Percentiles rank a stretch among this genome's conserved stretches.
Evolutionary conservation across 2,797 vertebrate species (phyloP).

Genomic region (Apogon talboti): DNA sequence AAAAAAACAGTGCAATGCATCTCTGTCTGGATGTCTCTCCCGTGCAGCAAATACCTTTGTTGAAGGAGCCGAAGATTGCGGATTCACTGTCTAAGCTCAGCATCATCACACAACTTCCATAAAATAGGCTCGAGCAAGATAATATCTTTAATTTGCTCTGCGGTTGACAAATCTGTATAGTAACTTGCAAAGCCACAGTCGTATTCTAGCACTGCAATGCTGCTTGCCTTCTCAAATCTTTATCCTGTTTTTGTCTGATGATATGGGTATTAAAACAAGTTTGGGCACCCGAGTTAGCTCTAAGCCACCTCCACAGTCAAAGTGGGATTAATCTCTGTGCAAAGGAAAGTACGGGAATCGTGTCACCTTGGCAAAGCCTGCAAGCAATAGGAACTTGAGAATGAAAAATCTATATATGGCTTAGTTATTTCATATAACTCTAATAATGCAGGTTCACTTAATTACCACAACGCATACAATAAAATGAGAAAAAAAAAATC

Average conservation of each 20-base stretch:
- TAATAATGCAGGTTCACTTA: constrained; percentile 55
- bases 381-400: constrained; percentile 53
- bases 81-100: constrained; percentile 74
- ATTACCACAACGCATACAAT: constrained; percentile 63
- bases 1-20: constrained; percentile 36
- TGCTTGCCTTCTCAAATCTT: constrained; percentile 77
- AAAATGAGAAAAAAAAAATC: constrained; percentile 45
- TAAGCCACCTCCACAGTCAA: constrained; percentile 82
- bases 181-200: constrained; percentile 76
- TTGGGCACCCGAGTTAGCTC: constrained; percentile 75
- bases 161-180: constrained; percentile 81
- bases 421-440: constrained; percentile 51
- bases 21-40: constrained; percentile 41
- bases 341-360: constrained; percentile 53
- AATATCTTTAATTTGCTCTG: constrained; percentile 85
- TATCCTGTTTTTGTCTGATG: constrained; percentile 81
- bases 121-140: constrained; percentile 81
- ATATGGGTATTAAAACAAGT: constrained; percentile 84
- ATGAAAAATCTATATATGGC: constrained; percentile 70
- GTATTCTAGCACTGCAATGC: constrained; percentile 64
- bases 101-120: constrained; percentile 75
- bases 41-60: constrained; percentile 62
- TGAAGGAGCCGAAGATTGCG: constrained; percentile 62
- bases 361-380: constrained; percentile 79
- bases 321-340: constrained; percentile 79